phyloP scores from a whole-genome alignment of 2,888 invertebrate genomes.

The Lasioglossum zephyrum region DNA sequence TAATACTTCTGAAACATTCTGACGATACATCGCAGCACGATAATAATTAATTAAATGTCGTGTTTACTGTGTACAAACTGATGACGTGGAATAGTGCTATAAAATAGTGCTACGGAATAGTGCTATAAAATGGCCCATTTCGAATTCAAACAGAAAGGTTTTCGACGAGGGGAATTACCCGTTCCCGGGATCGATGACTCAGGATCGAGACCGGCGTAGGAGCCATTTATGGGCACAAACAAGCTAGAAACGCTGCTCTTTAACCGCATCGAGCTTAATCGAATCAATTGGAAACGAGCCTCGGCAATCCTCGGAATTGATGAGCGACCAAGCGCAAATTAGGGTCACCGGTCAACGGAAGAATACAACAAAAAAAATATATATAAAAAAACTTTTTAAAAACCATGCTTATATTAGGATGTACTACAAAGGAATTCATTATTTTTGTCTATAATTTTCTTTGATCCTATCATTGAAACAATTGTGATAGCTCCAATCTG shows the following conservation, averaged over 20 bases:
- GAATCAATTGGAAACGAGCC: slow-evolving; percentile 59
- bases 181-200: slow-evolving; percentile 42
- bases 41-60: neutral
- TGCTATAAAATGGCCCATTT: neutral
- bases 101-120: neutral
- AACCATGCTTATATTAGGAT: no score
- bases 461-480: no score
- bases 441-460: no score
- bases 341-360: slow-evolving; percentile 44
- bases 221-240: slow-evolving; percentile 54
- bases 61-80: neutral
- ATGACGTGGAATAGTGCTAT: neutral
- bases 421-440: no score
- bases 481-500: no score
- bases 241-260: slow-evolving; percentile 56
- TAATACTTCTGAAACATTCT: neutral
- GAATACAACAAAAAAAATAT: slow-evolving; percentile 34
- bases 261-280: slow-evolving; percentile 65
- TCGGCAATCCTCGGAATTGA: slow-evolving; percentile 48
- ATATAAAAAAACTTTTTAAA: no score
- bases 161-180: slow-evolving; percentile 34
- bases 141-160: slow-evolving; percentile 7
- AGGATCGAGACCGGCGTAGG: slow-evolving; percentile 48
- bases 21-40: neutral
- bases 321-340: slow-evolving; percentile 54